A percentile compares a stretch with the other conserved stretches of the same genome.
Evolutionary conservation across 2,888 invertebrate genomes (phyloP).

Genomic region (Calameuta pallipes): DNA sequence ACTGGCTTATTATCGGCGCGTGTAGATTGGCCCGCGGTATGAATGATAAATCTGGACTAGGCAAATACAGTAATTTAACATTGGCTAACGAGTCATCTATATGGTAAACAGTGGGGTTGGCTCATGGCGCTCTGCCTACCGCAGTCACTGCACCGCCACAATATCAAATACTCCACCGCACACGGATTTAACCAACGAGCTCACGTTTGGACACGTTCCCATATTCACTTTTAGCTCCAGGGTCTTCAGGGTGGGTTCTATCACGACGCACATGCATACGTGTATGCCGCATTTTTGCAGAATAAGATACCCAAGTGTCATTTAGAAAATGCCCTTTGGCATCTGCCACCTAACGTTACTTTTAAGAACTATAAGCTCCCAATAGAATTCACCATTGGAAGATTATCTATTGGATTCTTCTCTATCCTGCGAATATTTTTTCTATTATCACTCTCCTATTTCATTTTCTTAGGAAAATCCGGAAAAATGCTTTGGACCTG

Average conservation of each 20-base stretch:
- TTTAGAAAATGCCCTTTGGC: no score
- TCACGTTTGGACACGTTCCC: constrained; percentile 47
- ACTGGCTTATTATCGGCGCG: constrained; percentile 21
- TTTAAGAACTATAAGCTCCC: no score
- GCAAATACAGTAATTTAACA: constrained; percentile 61
- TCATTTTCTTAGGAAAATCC: neutral
- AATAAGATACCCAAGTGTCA: no score
- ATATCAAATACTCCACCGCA: constrained; percentile 46
- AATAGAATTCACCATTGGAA: no score
- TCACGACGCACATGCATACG: no score
- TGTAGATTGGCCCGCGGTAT: constrained; percentile 51
- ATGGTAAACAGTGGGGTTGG: constrained; percentile 59
- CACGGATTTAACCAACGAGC: constrained; percentile 52
- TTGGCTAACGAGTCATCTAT: constrained; percentile 64
- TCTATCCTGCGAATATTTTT: neutral
- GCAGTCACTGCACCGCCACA: constrained; percentile 46
- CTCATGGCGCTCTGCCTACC: constrained; percentile 43
- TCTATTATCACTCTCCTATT: constrained; percentile 7
- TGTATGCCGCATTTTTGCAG: no score
- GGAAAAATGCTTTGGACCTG: constrained; percentile 26
- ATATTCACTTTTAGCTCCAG: constrained; percentile 44
- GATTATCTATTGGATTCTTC: no score
- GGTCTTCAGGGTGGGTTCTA: no score
- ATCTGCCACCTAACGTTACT: no score
- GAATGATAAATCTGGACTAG: constrained; percentile 61